Evolutionary conservation across 1,140 invertebrate genomes (phyloP).

Genomic region (Pectinophora gossypiella): DNA sequence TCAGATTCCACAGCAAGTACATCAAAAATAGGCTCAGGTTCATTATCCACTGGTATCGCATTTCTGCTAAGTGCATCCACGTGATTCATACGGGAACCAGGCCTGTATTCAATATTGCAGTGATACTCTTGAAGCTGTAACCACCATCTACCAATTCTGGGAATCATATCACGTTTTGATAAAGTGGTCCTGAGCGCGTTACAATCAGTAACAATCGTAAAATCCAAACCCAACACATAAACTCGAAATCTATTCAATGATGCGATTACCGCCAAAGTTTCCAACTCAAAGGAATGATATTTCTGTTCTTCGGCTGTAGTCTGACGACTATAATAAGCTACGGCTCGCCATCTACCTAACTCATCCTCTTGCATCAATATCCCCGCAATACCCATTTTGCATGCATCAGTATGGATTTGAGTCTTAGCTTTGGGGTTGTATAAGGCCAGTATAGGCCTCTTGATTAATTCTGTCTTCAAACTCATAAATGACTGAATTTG

Average conservation of each 20-base stretch:
- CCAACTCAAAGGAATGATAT: conserved; percentile 16
- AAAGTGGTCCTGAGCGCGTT: conserved; percentile 29
- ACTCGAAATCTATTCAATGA: conserved; percentile 51
- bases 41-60: conserved; percentile 6
- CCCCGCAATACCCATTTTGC: conserved; percentile 28
- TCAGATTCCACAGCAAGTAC: neutral
- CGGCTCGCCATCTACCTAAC: neutral
- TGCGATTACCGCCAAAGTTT: conserved; percentile 25
- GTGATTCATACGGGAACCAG: conserved; percentile 32
- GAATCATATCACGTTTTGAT: conserved; percentile 29
- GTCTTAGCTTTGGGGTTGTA: conserved; percentile 25
- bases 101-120: conserved; percentile 29
- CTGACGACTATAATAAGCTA: conserved; percentile 6
- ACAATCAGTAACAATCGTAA: conserved; percentile 50
- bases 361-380: conserved; percentile 20
- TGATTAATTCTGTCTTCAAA: conserved; percentile 6
- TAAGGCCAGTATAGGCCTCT: conserved; percentile 20
- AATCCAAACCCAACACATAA: conserved; percentile 51
- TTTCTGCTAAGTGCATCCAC: conserved; percentile 40
- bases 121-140: conserved; percentile 28
- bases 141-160: conserved; percentile 36
- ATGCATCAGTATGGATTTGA: conserved; percentile 40
- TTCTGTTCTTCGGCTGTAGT: conserved; percentile 1
- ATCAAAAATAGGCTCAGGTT: conserved; percentile 1
- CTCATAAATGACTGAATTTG: neutral